Conservation (phyloP, 2,797 vertebrate genomes). For the Schizopygopsis malacanthus region DNA sequence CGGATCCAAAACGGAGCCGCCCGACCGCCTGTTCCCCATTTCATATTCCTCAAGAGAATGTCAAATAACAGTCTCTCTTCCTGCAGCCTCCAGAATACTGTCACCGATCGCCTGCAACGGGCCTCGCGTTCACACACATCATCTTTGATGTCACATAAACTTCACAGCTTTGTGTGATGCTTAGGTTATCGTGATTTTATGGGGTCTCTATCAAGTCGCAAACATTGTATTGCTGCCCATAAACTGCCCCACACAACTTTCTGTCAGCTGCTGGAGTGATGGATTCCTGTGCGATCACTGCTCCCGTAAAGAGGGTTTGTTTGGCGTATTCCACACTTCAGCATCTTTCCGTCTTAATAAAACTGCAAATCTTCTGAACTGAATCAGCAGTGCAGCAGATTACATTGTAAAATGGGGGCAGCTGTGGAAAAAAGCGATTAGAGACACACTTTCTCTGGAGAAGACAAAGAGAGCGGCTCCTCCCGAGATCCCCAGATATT, state of each 20-base stretch:
- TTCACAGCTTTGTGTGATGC: slow-evolving; percentile 42
- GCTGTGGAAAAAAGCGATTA: slow-evolving; percentile 45
- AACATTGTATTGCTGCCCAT: slow-evolving; percentile 35
- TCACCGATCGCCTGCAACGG: slow-evolving; percentile 36
- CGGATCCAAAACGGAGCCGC: slow-evolving; percentile 67
- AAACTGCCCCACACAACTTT: slow-evolving; percentile 35
- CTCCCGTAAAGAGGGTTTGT: slow-evolving; percentile 47
- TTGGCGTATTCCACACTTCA: slow-evolving; percentile 54
- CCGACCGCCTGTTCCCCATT: slow-evolving; percentile 63
- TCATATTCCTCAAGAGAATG: slow-evolving; percentile 68
- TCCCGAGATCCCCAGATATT: slow-evolving; percentile 29
- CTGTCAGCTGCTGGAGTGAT: slow-evolving; percentile 43
- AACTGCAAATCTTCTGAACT: slow-evolving; percentile 56
- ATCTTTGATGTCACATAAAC: slow-evolving; percentile 55
- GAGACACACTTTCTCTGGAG: slow-evolving; percentile 41
- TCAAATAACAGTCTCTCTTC: slow-evolving; percentile 64
- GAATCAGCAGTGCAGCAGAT: slow-evolving; percentile 54
- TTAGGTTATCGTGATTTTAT: slow-evolving; percentile 55
- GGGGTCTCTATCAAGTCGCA: slow-evolving; percentile 48
- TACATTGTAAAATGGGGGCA: slow-evolving; percentile 52
- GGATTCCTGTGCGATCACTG: slow-evolving; percentile 34
- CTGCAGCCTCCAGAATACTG: slow-evolving; percentile 61
- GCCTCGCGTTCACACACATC: slow-evolving; percentile 46
- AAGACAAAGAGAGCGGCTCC: slow-evolving; percentile 46
- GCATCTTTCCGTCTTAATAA: slow-evolving; percentile 54